Conservation (phyloP, 1,140 invertebrate genomes). For the Akabosia matsudoensis region DNA sequence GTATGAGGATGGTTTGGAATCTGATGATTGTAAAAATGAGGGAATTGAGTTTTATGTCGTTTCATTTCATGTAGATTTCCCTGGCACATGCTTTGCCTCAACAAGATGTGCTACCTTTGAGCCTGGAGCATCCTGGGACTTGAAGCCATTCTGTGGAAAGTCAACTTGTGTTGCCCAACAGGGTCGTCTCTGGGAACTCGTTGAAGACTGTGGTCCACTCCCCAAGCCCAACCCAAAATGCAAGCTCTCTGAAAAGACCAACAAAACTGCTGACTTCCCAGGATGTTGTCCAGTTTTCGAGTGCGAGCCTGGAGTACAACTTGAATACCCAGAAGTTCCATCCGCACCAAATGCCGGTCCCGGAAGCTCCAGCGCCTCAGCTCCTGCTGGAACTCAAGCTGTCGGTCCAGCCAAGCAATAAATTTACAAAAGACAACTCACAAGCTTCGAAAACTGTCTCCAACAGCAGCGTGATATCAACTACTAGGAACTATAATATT, state of each 20-base stretch:
- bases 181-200: conserved; percentile 71
- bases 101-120: conserved; percentile 82
- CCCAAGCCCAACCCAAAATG: conserved; percentile 80
- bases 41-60: too few species aligned
- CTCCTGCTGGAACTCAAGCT: conserved; percentile 24
- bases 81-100: conserved; percentile 81
- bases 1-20: too few species aligned
- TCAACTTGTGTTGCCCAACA: conserved; percentile 67
- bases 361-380: conserved; percentile 16
- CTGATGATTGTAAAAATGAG: not conserved
- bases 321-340: conserved; percentile 79
- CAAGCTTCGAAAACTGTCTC: not conserved
- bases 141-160: conserved; percentile 80
- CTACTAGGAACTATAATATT: not conserved
- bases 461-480: not conserved
- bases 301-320: conserved; percentile 74
- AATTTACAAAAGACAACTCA: not conserved
- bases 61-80: conserved; percentile 68
- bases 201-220: conserved; percentile 78
- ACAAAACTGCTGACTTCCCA: conserved; percentile 81
- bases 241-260: conserved; percentile 78
- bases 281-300: conserved; percentile 78
- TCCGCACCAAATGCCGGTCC: conserved; percentile 57
- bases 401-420: conserved; percentile 21
- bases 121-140: conserved; percentile 73